Base-by-base conservation (phyloP, 1,140 invertebrate genomes). In the Oreohelix idahoensis region DNA sequence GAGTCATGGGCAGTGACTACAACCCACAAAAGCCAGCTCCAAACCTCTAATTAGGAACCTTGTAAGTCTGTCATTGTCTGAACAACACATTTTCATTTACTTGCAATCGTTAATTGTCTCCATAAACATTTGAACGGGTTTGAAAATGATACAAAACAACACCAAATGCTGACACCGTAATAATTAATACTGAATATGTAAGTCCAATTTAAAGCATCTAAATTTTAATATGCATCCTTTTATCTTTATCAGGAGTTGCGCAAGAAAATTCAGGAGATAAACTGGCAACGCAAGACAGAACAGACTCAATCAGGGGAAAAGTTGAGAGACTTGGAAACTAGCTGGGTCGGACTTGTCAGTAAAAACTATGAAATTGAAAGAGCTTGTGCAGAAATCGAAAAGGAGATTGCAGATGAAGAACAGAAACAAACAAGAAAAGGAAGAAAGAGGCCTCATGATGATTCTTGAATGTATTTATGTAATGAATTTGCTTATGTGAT, bases 261-360 rank as follows among this genome's bases (percentile, higher is more conserved):
- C 89, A 97, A 97, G 93, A 94, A 96, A 87, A 97, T 98, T 90
- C 97, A 98, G 90, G 95, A 98, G 89, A 95, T 98, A 0, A 98
- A 99, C 91, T 98, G 97, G 97, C 95, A 97, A 87, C 94, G 98
- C 39, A 99, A 99, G 91, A 96, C 95, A 36, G 95, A 96, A 84
- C 98, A 99, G 93, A 96, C 95, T 0, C 95, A 96, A 86, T 97
- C 96, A 73, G 97, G 97, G 1, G 96, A 73, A 53, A 91, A 92
- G 79, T 81, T 93, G 70, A 91, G 90, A 75, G 87, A 89, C 39
- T 81, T 92, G 15, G 92, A 93, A 88, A 89, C 84, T 70, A 93
- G 91, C 39, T 99, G 98, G 98, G 97, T 98, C 15, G 95, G 96
- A 63, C 94, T 99, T 49, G 98, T 99, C 0, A 97, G 96, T 32